Base-by-base conservation (phyloP, 2,797 vertebrate genomes). In the Diceros bicornis region DNA sequence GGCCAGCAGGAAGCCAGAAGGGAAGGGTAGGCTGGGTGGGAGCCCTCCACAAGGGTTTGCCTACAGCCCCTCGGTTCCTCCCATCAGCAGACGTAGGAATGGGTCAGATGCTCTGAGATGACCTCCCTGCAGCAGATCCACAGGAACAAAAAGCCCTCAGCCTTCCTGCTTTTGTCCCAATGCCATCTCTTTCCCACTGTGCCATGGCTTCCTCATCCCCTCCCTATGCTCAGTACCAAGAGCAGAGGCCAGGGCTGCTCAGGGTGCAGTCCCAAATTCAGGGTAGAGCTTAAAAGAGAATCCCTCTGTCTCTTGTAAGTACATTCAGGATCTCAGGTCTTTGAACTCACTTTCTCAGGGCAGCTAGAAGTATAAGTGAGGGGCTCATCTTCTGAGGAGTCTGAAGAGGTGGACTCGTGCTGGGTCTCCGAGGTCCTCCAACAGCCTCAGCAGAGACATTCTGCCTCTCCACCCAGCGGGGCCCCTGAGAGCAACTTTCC, bases 1-100 rank as follows among this genome's bases (percentile, higher is more conserved):
- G 18, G 59, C 44, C 77, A 84, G 61, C 83, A 95, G 95, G 96
- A 97, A 95, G 87, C 93, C 34, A 37, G 81, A 79, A 47, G 81
- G 91, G 81, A 71, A 95, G 74, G 92, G 68, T 50, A 29, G 69
- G 23, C 71, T 69, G 66, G 41, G 55, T 69, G 47, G 81, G 68
- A 88, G 27, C 64, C 1, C 50, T 89, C 50, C 20, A 55, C 50
- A 66, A 86, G 72, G 64, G 18, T 81, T 72, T 55, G 41, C 57
- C 71, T 64, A 1, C 37, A 91, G 37, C 12, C 13, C 57, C 23
- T n/a, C 0, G 2, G 64, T 64, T 68, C 44, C 44, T 77, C 44
- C 82, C 82, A 5, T 11, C 32, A 7, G 3, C 57, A 78, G 52
- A 32, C 68, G 23, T 5, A 69, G 32, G 69, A 37, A 1, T 5